Percentiles rank a stretch among this genome's conserved stretches.
phyloP scores from a whole-genome alignment of 2,797 vertebrate species.

The Gila robusta region DNA sequence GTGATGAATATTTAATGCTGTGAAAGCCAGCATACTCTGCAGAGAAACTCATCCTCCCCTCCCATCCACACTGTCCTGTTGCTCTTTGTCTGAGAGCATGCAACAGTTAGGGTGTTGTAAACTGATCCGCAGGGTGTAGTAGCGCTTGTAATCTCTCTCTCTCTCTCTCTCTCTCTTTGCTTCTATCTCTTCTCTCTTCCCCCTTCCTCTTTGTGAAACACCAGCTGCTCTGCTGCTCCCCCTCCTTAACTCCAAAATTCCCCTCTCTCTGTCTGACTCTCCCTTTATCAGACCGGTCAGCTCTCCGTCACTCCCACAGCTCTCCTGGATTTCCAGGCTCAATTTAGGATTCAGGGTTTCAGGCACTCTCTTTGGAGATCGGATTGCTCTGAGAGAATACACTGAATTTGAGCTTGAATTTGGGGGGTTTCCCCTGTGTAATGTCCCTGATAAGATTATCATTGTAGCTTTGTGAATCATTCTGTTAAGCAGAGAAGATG shows the following conservation, averaged over 20 bases:
- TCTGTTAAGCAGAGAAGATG: not conserved
- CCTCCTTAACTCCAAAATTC: slow-evolving; percentile 56
- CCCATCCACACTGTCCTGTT: slow-evolving; percentile 40
- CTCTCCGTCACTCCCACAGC: slow-evolving; percentile 34
- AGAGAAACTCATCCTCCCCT: slow-evolving; percentile 11
- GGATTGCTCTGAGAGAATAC: slow-evolving; percentile 19
- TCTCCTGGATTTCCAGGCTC: slow-evolving; percentile 51
- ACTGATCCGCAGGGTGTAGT: slow-evolving; percentile 67
- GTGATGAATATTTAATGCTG: slow-evolving; percentile 59
- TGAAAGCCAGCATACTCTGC: slow-evolving; percentile 28
- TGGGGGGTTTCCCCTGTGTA: not conserved
- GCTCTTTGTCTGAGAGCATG: slow-evolving; percentile 52
- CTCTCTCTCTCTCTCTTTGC: slow-evolving; percentile 23
- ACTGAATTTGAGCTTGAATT: slow-evolving; percentile 21
- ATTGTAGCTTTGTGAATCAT: not conserved
- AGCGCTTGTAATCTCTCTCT: slow-evolving; percentile 57
- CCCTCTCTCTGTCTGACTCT: slow-evolving; percentile 47
- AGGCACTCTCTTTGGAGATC: slow-evolving; percentile 51
- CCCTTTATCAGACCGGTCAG: slow-evolving; percentile 39
- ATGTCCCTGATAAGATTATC: not conserved
- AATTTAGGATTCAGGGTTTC: slow-evolving; percentile 46
- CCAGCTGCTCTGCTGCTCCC: slow-evolving; percentile 61
- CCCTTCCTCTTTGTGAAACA: slow-evolving; percentile 46
- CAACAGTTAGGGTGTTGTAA: slow-evolving; percentile 59
- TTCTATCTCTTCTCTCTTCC: slow-evolving; percentile 48